phyloP scores from a whole-genome alignment of 2,888 invertebrate genomes.

The Sphinx pinastri region DNA sequence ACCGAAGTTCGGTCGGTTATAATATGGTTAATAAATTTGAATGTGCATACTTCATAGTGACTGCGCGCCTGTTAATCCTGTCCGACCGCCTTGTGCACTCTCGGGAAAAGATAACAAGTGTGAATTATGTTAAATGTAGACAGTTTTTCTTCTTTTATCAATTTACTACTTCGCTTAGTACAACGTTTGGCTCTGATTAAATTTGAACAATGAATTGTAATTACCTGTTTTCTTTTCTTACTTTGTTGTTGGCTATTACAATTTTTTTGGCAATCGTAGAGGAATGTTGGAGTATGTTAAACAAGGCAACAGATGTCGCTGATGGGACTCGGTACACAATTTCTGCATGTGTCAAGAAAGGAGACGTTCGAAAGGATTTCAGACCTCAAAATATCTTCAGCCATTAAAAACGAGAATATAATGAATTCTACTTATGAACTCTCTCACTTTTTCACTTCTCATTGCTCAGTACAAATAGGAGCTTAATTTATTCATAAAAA shows the following conservation, averaged over 20 bases:
- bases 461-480: too few relatives aligned
- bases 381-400: too few relatives aligned
- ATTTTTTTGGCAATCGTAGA: too few relatives aligned
- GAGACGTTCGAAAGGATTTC: too few relatives aligned
- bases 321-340: too few relatives aligned
- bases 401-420: too few relatives aligned
- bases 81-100: constrained; percentile 65
- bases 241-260: not conserved
- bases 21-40: constrained; percentile 10
- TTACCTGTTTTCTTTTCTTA: not conserved
- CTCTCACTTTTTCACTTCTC: too few relatives aligned
- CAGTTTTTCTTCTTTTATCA: constrained; percentile 75
- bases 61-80: constrained; percentile 34
- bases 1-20: not conserved
- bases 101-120: constrained; percentile 68
- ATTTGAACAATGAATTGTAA: constrained; percentile 51
- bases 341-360: too few relatives aligned
- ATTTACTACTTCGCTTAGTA: constrained; percentile 66
- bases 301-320: too few relatives aligned
- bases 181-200: constrained; percentile 70
- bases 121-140: constrained; percentile 77
- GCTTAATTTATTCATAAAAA: too few relatives aligned
- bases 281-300: too few relatives aligned
- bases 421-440: too few relatives aligned
- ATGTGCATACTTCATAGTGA: not conserved